Base-by-base conservation (phyloP, 2,888 invertebrate species). In the Buathra laborator region DNA sequence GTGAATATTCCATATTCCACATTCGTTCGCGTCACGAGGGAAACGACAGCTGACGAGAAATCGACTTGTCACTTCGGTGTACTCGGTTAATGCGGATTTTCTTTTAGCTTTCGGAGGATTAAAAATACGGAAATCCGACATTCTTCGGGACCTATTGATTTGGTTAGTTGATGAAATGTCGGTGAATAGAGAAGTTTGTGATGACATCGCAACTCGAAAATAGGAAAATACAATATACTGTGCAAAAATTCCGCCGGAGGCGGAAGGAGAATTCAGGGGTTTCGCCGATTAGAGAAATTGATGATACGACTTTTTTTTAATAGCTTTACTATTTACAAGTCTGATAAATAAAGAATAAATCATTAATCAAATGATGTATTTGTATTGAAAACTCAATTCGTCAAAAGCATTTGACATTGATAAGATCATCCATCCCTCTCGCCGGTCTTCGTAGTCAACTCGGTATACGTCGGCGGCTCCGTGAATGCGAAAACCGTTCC, bases 1-100 rank as follows among this genome's bases (percentile, higher is more conserved):
- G 51, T 72, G 48, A 67, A 84, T 84, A 76, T 76, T 80, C 59
- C 56, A 84, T 76, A 74, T 74, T 71, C 70, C 70, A 62, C 32
- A 19, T 48, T 46, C 76, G 46, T 48, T 64, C 62, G 51, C 16
- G 56, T 70, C 53, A 59, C 12, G 24, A 46, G 48, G 6, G 24
- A 48, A 9, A 46, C 29, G 51, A 44, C 53, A 12, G 7, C 66
- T 44, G 19, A 48, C 37, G 44, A 56, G 59, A 56, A 79, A 79
- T 64, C 46, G 68, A 68, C 48, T 68, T 68, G 68, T 78, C 59
- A 70, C 78, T 71, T 51, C 64, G 51, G n/a, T 14, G 59, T 12
- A 29, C 10, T 9, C 29, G 29, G 4, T 59, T 29, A 19, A 12
- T 29, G 19, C 12, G 24, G 37, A 37, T 29, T 59, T 59, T 29